These are phyloP conservation scores for Anniella stebbinsi DNA, from an alignment of 2,797 vertebrate species.

Conservation along the genomic window DNA sequence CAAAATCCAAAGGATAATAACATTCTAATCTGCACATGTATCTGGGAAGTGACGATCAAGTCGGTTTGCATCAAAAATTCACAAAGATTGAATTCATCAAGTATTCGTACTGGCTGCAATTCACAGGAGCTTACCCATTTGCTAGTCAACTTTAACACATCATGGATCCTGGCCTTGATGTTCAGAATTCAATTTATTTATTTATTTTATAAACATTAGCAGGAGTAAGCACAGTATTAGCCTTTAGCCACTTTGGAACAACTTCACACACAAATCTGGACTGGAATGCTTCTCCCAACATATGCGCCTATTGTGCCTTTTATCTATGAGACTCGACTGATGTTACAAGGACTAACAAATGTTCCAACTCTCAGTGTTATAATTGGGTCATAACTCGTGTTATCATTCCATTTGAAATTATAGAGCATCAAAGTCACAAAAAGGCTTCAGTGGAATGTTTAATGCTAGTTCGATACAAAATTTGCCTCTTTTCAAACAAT, in stretches of 20 bases:
- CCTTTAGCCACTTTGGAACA: not conserved
- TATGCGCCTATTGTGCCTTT: too few species aligned
- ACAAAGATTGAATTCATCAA: not conserved
- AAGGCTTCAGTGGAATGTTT: too few species aligned
- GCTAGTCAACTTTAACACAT: not conserved
- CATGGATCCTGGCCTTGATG: not conserved
- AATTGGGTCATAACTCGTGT: too few species aligned
- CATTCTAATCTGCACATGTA: not conserved
- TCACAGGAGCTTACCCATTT: not conserved
- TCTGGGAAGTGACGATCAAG: not conserved
- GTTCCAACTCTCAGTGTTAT: too few species aligned
- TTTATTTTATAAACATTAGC: not conserved
- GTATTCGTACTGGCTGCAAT: not conserved
- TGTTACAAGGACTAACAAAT: too few species aligned
- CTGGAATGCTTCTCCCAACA: not conserved
- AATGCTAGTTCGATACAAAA: too few species aligned
- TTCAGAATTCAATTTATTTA: not conserved
- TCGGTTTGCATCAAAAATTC: not conserved
- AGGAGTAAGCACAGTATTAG: too few species aligned
- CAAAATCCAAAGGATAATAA: not conserved
- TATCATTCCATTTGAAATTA: too few species aligned
- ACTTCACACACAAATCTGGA: not conserved
- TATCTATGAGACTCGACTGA: too few species aligned
- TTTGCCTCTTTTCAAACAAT: too few species aligned
- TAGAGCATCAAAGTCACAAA: too few species aligned